phyloP scores from a whole-genome alignment of 2,888 invertebrate species.

The Acrobasis repandana region DNA sequence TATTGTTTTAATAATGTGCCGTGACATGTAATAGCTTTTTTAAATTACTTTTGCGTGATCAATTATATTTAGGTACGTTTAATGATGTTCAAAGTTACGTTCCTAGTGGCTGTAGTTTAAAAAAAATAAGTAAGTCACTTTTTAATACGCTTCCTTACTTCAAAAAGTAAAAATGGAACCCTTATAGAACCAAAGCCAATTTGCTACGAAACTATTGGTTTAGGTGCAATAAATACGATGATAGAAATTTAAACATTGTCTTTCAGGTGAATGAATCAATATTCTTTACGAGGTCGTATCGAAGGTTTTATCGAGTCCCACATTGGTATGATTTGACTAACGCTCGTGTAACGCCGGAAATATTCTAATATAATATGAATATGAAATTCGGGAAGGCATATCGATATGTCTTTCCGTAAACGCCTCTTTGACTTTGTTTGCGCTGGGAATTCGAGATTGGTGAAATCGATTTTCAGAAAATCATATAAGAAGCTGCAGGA shows the following conservation, averaged over 20 bases:
- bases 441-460: background rate
- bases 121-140: too few species aligned
- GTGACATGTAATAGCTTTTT: too few species aligned
- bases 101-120: too few species aligned
- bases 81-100: too few species aligned
- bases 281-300: slow-evolving; percentile 36
- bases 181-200: too few species aligned
- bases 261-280: background rate
- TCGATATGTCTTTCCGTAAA: slow-evolving; percentile 11
- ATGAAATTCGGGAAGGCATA: slow-evolving; percentile 47
- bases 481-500: background rate
- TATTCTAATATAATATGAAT: slow-evolving; percentile 70
- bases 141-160: too few species aligned
- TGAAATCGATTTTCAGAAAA: background rate
- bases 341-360: slow-evolving; percentile 55
- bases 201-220: too few species aligned
- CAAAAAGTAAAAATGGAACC: too few species aligned
- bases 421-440: background rate
- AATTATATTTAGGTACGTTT: too few species aligned
- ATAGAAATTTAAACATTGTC: background rate
- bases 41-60: too few species aligned
- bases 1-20: too few species aligned
- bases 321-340: slow-evolving; percentile 54
- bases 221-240: too few species aligned
- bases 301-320: slow-evolving; percentile 58